phyloP scores from a whole-genome alignment of 2,888 invertebrate species.

The Creontiades dilutus region DNA sequence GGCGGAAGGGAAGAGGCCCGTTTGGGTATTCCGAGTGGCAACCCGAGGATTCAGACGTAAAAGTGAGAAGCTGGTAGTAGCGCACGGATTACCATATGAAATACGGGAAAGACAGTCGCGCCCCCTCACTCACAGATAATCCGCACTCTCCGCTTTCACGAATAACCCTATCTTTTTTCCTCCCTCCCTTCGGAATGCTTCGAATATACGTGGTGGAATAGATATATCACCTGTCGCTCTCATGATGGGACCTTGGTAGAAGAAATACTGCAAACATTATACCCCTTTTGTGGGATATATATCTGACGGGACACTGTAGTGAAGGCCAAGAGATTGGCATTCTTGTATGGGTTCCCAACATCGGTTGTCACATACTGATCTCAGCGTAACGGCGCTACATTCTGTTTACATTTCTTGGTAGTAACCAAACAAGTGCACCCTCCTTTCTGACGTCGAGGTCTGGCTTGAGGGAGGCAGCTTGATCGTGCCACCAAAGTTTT shows the following conservation, averaged over 20 bases:
- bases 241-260: conserved; percentile 8
- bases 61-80: conserved; percentile 9
- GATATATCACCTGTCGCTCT: conserved; percentile 9
- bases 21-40: conserved; percentile 24
- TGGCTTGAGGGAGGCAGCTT: no score
- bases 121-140: conserved; percentile 4
- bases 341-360: no score
- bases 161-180: neutral
- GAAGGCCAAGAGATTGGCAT: no score
- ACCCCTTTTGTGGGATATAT: neutral
- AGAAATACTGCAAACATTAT: neutral
- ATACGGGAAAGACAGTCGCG: conserved; percentile 13
- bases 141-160: conserved; percentile 16
- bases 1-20: neutral
- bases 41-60: conserved; percentile 38
- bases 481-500: no score
- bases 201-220: conserved; percentile 20
- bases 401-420: no score
- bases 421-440: no score
- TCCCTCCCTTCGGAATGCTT: neutral
- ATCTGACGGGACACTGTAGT: no score
- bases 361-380: no score
- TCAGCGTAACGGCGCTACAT: no score
- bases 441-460: no score
- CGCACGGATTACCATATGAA: conserved; percentile 29